Percentiles rank a stretch among this genome's conserved stretches.
Conservation (phyloP, 2,888 invertebrate species). For the Nowickia ferox region DNA sequence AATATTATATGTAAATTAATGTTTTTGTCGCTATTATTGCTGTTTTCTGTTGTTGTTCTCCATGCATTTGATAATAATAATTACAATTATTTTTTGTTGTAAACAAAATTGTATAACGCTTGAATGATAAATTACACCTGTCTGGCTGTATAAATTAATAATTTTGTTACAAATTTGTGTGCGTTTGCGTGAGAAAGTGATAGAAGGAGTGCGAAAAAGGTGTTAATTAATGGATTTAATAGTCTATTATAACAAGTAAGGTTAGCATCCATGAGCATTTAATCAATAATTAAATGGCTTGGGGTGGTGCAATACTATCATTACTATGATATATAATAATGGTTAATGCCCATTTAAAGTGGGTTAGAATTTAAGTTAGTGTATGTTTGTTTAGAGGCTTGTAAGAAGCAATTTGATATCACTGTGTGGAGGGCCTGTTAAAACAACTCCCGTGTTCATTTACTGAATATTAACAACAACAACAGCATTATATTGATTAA, state of each 20-base stretch:
- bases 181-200: slow-evolving; percentile 20
- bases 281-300: background rate
- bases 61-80: slow-evolving; percentile 40
- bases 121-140: slow-evolving; percentile 63
- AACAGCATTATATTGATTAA: no score
- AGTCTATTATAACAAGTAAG: slow-evolving; percentile 7
- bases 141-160: slow-evolving; percentile 41
- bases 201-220: slow-evolving; percentile 20
- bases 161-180: background rate
- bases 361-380: no score
- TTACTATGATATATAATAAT: no score
- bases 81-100: slow-evolving; percentile 53
- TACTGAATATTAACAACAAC: no score
- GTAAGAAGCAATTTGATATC: no score
- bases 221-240: slow-evolving; percentile 44
- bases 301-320: no score
- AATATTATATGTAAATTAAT: slow-evolving; percentile 46
- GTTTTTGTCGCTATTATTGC: slow-evolving; percentile 1
- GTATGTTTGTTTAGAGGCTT: no score
- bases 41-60: slow-evolving; percentile 1
- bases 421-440: no score
- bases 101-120: slow-evolving; percentile 46
- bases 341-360: no score
- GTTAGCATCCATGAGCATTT: background rate
- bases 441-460: no score